A percentile compares a stretch with the other conserved stretches of the same genome.
These are phyloP conservation scores for Diacarnus erythraeanus DNA, from an alignment of 37 sponge, comb jelly and placozoan genomes.

Conservation along the genomic window DNA sequence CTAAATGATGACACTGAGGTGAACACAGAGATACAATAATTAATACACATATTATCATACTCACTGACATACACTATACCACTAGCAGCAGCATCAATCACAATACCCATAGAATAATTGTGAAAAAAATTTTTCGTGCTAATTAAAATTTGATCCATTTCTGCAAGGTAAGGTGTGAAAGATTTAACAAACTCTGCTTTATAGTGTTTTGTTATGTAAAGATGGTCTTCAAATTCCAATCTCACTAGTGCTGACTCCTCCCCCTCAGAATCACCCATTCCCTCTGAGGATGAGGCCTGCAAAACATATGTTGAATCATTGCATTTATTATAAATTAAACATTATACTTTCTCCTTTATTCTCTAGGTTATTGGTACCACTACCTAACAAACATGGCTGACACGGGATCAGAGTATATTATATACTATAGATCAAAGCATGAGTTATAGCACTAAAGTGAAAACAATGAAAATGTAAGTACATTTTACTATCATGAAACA, in stretches of 20 bases:
- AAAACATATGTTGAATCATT: too few relatives aligned
- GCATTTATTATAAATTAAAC: too few relatives aligned
- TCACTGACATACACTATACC: too few relatives aligned
- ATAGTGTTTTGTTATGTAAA: background rate
- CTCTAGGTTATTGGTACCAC: background rate
- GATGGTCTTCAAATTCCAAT: background rate
- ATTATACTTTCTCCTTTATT: background rate
- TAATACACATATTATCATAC: too few relatives aligned
- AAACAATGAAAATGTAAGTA: too few relatives aligned
- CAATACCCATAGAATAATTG: too few relatives aligned
- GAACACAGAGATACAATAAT: too few relatives aligned
- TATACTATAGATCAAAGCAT: background rate
- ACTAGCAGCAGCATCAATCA: too few relatives aligned
- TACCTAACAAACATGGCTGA: constrained; percentile 4
- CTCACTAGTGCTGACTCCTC: constrained; percentile 8
- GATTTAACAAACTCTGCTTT: background rate
- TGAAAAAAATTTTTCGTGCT: too few relatives aligned
- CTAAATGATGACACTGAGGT: too few relatives aligned
- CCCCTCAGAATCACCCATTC: constrained; percentile 11
- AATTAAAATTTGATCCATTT: background rate
- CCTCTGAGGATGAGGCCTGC: constrained; percentile 16
- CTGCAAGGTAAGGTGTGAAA: background rate
- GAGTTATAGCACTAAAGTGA: too few relatives aligned
- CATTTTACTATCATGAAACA: too few relatives aligned
- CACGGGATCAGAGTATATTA: constrained; percentile 34